Base-by-base conservation (phyloP, 1,140 invertebrate genomes). In the Drosophila ficusphila region DNA sequence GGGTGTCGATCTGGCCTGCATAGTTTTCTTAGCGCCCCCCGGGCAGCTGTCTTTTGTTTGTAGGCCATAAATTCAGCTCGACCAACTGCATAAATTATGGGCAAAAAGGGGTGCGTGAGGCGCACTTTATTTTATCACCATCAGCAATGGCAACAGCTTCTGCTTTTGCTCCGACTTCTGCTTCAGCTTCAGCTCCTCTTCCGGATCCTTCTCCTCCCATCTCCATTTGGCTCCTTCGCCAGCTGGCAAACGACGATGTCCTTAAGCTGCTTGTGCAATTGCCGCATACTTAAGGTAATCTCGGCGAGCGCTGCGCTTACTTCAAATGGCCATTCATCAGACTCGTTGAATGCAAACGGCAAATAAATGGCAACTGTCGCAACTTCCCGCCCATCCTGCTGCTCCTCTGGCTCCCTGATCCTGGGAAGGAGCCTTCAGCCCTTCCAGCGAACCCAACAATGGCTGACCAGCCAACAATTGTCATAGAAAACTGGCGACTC, bases 281-380 rank as follows among this genome's bases (percentile, higher is more conserved):
- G 81, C 82, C 82, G 82, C 82, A 86, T 86, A 86, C 81, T 86
- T 86, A 86, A 88, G 82, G 81, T 86, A 86, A 86, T 86, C 81
- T 86, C 76, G 82, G 67, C 68, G 68, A 86, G 82, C 82, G 68
- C 69, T 72, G 81, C 76, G 81, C 82, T 88, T 88, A 86, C 68
- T 88, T 77, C 82, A 88, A 86, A 88, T 86, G 82, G 81, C 81
- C 81, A 86, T 86, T 88, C 76, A 86, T 86, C 81, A 86, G 82
- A 61, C 81, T 88, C 76, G 81, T 86, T 86, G 81, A 86, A 86
- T 86, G 82, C 81, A 86, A 86, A 88, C 82, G 76, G 81, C 82
- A 86, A 86, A 85, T 85, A 85, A 85, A 85, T 86, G 81, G 79
- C 61, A 61, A 58, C 57, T 65, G 54, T 62, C 69, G 65, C 77